Base-by-base conservation (phyloP, 1,140 invertebrate genomes). In the Drosophila azteca region DNA sequence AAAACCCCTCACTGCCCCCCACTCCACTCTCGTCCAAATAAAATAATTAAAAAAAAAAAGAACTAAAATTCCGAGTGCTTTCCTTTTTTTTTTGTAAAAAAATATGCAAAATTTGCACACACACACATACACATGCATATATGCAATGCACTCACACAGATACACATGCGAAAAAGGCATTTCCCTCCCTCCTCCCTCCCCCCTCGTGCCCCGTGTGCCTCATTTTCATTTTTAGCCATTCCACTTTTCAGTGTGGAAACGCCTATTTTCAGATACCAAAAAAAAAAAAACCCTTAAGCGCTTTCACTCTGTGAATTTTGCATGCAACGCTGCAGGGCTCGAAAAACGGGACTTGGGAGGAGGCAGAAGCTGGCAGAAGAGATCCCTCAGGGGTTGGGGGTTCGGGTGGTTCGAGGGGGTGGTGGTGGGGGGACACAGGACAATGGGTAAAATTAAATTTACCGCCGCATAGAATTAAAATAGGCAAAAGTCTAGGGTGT, bases 391-490 rank as follows among this genome's bases (percentile, higher is more conserved):
- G 24, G 24, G 24, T 4, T 5, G 24, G 3, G 0, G 29, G 46
- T n/a, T n/a, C n/a, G n/a, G n/a, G n/a, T n/a, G n/a, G n/a, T n/a
- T n/a, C n/a, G n/a, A n/a, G n/a, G n/a, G n/a, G n/a, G n/a, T n/a
- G n/a, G n/a, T 8, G 15, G 0, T 17, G 1, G 31, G 58, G n/a
- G 51, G 51, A 35, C 52, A 69, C 46, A 68, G 69, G 74, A 82
- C 79, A 82, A 82, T 82, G 68, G 59, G 11, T 54, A 78, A 82
- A 74, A 82, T 82, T 82, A 82, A 82, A 82, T 81, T 81, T 81
- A 81, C 79, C 79, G 73, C 79, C 79, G 79, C 79, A 81, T 82
- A 82, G 79, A 81, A 82, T 82, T 81, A 68, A 77, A 82, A 81
- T 76, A 76, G 55, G 70, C 67, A 79, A 79, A 79, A 75, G 65